Evolutionary conservation across 2,113 vertebrate species (phyloP), one percentile per base, ranked within the genome.

Genomic region (Tychaedon coryphoeus): DNA sequence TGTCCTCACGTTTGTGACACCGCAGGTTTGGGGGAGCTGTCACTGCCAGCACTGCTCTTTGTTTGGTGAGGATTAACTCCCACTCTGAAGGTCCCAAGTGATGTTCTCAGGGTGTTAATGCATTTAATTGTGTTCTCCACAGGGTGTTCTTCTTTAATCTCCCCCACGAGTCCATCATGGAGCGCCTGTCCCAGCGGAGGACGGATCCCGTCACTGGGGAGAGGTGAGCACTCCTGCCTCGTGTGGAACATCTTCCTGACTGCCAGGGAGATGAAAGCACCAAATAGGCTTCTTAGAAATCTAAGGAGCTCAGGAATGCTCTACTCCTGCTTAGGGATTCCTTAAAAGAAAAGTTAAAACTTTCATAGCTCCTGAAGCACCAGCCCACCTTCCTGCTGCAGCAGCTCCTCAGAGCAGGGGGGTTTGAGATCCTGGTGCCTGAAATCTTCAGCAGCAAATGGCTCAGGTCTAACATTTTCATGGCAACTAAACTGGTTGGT

Each of bases 121-220:
- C 40, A 9, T 14, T 75, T 65, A 12, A 42, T 61, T 48, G 19
- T 53, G 58, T 70, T 90, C 86, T 86, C 51, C 45, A 0, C 66
- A 99, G 99, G 95, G 98, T 99, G 18, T 99, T 99, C 91, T 98
- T 99, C 97, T 96, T 99, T 97, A 98, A 98, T 26, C 92, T 99
- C 80, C 97, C 98, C 1, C 95, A 98, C 5, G 98, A 99, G 7
- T 96, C 98, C 14, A 97, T 98, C 96, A 11, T 99, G 10, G 98
- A 99, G 94, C 98, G 99, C 23, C 93, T 99, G 91, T 97, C 95
- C 36, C 98, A 98, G 31, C 98, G 98, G 74, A 98, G 97, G n/a
- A 97, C 86, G 0, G 99, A 99, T 78, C 99, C 99, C 0, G 38
- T 99, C 96, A 99, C 98, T 0, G 99, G 99, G 78, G 97, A 99